phyloP scores from a whole-genome alignment of 2,888 invertebrate genomes.

The Orchesella flavescens region DNA sequence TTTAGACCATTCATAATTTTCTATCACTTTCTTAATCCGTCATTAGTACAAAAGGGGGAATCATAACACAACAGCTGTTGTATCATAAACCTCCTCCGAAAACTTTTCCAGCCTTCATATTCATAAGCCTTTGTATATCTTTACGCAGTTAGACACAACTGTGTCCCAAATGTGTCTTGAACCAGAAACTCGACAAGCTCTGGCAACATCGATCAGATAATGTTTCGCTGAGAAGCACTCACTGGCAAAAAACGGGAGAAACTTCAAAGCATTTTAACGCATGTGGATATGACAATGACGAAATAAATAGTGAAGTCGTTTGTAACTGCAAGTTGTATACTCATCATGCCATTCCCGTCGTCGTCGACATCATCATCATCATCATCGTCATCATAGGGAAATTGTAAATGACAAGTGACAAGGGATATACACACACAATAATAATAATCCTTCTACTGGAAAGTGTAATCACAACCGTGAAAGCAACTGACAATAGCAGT shows the following conservation, averaged over 20 bases:
- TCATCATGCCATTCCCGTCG: no score
- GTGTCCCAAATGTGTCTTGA: not conserved
- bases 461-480: not conserved
- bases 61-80: not conserved
- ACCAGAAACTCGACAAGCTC: not conserved
- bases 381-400: not conserved
- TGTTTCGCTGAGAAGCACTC: not conserved
- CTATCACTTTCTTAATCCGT: slow-evolving; percentile 27
- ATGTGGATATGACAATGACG: not conserved
- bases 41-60: slow-evolving; percentile 16
- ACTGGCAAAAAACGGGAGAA: not conserved
- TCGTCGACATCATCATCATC: no score
- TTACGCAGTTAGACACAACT: not conserved
- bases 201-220: not conserved
- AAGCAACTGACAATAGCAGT: not conserved
- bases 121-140: no score
- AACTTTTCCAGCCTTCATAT: not conserved
- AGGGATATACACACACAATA: not conserved
- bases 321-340: not conserved
- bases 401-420: not conserved
- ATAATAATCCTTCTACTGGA: not conserved
- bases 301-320: not conserved
- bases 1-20: slow-evolving; percentile 2
- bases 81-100: not conserved
- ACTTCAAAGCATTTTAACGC: not conserved